phyloP scores from a whole-genome alignment of 2,113 vertebrate species.

The Nothobranchius furzeri region DNA sequence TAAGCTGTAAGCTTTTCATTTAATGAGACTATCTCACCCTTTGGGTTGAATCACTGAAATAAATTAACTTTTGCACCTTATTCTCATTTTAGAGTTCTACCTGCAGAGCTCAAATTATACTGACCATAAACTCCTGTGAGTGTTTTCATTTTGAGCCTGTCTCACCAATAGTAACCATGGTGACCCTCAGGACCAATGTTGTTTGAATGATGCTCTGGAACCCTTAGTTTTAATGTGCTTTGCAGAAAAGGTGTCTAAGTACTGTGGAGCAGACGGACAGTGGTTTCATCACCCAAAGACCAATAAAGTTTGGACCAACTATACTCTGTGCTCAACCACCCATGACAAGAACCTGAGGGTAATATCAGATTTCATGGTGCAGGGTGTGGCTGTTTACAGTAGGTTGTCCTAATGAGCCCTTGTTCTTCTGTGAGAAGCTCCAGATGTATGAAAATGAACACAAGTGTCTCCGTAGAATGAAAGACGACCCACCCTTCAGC shows the following conservation, averaged over 20 bases:
- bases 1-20: too few relatives aligned
- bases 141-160: too few relatives aligned
- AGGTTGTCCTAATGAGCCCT: neutral
- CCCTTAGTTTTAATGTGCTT: neutral
- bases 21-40: too few relatives aligned
- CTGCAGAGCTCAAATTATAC: too few relatives aligned
- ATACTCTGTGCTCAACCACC: conserved; percentile 38
- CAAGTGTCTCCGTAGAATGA: conserved; percentile 50
- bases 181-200: too few relatives aligned
- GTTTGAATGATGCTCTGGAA: too few relatives aligned
- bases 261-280: conserved; percentile 49
- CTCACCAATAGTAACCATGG: too few relatives aligned
- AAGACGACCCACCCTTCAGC: conserved; percentile 26
- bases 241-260: conserved; percentile 51
- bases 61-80: too few relatives aligned
- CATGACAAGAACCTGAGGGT: conserved; percentile 47
- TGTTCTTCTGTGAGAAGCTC: conserved; percentile 29
- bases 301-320: conserved; percentile 46
- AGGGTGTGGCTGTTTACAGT: neutral
- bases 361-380: conserved; percentile 6
- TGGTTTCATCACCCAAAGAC: conserved; percentile 56
- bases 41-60: too few relatives aligned
- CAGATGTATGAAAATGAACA: conserved; percentile 45
- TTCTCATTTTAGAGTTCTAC: too few relatives aligned
- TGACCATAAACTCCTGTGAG: too few relatives aligned